Percentiles rank a stretch among this genome's conserved stretches.
phyloP scores from a whole-genome alignment of 2,797 vertebrate genomes.

The Acomys russatus region DNA sequence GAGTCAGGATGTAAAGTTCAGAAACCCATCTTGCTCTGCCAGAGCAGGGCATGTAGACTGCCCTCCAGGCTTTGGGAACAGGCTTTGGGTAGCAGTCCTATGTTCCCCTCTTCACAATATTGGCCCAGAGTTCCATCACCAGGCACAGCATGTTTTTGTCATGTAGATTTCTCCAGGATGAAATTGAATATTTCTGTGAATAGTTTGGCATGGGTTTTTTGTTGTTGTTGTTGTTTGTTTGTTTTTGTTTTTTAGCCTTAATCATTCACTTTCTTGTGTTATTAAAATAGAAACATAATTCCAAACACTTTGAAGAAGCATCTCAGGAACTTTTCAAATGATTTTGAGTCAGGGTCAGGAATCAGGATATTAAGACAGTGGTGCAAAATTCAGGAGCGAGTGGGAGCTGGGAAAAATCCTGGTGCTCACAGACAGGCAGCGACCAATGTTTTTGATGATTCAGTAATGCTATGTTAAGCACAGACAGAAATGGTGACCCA shows the following conservation, averaged over 20 bases:
- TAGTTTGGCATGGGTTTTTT: background rate
- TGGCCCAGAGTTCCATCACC: background rate
- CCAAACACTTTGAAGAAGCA: slow-evolving; percentile 25
- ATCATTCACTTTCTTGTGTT: background rate
- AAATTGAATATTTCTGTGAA: background rate
- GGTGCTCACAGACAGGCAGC: background rate
- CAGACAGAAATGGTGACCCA: background rate
- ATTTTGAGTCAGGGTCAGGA: background rate
- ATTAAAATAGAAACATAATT: slow-evolving; percentile 22
- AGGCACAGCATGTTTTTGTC: background rate
- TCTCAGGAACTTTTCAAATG: background rate
- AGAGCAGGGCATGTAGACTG: background rate
- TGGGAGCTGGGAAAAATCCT: background rate
- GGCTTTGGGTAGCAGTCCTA: background rate
- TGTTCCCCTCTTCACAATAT: background rate
- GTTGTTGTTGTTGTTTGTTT: no score
- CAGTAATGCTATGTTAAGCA: background rate
- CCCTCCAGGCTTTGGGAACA: background rate
- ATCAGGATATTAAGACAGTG: background rate
- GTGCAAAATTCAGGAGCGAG: background rate
- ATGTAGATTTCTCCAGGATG: background rate
- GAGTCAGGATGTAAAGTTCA: slow-evolving; percentile 30
- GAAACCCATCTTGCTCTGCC: slow-evolving; percentile 13
- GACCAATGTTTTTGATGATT: background rate
- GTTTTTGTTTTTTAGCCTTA: background rate